Percentiles rank a stretch among this genome's conserved stretches.
phyloP scores from a whole-genome alignment of 2,797 vertebrate species.

The Zalophus californianus region DNA sequence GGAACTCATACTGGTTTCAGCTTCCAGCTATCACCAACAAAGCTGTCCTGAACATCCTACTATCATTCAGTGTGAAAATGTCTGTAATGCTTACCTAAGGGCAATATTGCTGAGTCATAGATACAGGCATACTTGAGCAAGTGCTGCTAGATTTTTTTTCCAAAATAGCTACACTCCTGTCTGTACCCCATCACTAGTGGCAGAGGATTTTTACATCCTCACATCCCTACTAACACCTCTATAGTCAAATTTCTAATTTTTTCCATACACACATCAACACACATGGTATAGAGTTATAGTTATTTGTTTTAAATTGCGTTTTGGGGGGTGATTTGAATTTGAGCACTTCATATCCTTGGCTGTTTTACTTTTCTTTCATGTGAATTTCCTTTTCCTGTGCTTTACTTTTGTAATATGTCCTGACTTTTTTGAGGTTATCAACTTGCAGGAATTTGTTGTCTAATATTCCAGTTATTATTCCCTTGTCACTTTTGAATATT shows the following conservation, averaged over 20 bases:
- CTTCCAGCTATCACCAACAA: background rate
- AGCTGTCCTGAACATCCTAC: background rate
- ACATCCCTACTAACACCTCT: background rate
- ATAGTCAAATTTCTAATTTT: background rate
- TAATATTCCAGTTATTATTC: background rate
- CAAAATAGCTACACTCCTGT: background rate
- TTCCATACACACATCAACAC: background rate
- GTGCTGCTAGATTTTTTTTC: background rate
- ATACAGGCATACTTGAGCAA: background rate
- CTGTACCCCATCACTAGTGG: background rate
- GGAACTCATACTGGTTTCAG: background rate
- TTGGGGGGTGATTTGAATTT: background rate
- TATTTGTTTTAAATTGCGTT: conserved; percentile 4
- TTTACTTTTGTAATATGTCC: conserved; percentile 28
- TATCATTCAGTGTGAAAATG: background rate
- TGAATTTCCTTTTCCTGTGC: background rate
- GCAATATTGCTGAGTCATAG: background rate
- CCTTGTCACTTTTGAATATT: background rate
- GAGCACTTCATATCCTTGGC: background rate
- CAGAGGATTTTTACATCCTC: background rate
- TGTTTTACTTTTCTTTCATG: background rate
- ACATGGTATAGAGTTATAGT: background rate
- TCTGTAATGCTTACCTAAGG: background rate
- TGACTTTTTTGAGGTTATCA: background rate
- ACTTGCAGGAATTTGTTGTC: background rate